These are phyloP conservation scores for Pelusios castaneus DNA, from an alignment of 2,113 vertebrate genomes.

Conservation along the genomic window DNA sequence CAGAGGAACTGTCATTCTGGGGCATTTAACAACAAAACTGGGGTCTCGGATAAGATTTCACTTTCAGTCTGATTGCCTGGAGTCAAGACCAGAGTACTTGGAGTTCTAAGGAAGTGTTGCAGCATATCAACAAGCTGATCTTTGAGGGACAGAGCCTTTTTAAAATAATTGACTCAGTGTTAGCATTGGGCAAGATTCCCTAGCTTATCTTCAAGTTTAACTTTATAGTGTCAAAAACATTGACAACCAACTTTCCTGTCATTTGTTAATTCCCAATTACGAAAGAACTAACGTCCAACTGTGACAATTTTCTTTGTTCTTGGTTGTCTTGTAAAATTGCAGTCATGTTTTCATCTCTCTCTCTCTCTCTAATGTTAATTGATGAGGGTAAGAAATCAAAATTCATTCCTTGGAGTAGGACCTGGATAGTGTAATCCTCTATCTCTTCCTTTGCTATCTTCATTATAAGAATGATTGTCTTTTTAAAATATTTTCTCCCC, in stretches of 20 bases:
- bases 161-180: neutral
- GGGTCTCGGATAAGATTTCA: neutral
- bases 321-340: neutral
- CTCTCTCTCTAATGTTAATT: no score
- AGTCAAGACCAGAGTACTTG: neutral
- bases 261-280: neutral
- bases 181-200: neutral
- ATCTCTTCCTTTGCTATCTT: neutral
- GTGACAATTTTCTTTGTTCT: neutral
- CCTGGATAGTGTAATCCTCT: neutral
- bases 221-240: neutral
- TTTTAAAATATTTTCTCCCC: no score
- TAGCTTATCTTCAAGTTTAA: neutral
- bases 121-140: neutral
- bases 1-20: neutral
- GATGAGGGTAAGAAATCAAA: conserved; percentile 6
- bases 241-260: neutral
- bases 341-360: conserved; percentile 17
- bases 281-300: neutral
- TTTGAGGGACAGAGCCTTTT: neutral
- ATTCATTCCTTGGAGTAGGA: neutral
- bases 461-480: neutral
- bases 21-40: neutral
- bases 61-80: neutral
- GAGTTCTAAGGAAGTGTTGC: neutral